Conservation (phyloP, 2,888 invertebrate species). For the Tipula confusa region DNA sequence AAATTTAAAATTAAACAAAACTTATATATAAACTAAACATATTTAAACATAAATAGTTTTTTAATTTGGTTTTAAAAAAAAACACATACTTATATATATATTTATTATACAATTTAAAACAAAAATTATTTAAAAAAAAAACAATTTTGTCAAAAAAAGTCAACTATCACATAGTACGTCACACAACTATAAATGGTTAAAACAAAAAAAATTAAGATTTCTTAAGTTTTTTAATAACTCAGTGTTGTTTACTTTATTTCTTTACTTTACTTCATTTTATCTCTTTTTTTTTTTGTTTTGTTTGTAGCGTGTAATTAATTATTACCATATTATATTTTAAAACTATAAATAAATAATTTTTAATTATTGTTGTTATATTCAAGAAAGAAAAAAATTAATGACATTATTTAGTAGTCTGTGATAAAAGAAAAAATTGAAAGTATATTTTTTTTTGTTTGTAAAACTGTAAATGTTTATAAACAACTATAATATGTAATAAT, state of each 20-base stretch:
- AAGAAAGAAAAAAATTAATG: slow-evolving; percentile 3
- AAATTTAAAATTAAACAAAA: background rate
- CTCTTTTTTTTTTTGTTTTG: no score
- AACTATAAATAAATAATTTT: background rate
- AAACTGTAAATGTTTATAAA: background rate
- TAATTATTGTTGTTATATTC: background rate
- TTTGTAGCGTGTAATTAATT: background rate
- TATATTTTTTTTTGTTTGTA: slow-evolving; percentile 8
- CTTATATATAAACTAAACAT: background rate
- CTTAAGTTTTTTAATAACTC: background rate
- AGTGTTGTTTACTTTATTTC: background rate
- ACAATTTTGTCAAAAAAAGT: background rate
- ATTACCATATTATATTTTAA: background rate
- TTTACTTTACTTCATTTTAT: background rate
- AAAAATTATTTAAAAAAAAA: background rate
- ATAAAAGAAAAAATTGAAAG: background rate
- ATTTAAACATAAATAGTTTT: background rate
- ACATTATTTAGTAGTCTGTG: slow-evolving; percentile 25
- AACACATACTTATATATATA: background rate
- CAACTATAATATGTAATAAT: background rate
- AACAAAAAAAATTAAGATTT: background rate
- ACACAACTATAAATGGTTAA: background rate
- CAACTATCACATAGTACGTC: background rate
- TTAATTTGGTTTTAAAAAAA: background rate
- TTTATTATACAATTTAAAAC: background rate